Evolutionary conservation across 2,888 invertebrate species (phyloP), one percentile per base, ranked within the genome.

Genomic region (Cremastinae sp.): DNA sequence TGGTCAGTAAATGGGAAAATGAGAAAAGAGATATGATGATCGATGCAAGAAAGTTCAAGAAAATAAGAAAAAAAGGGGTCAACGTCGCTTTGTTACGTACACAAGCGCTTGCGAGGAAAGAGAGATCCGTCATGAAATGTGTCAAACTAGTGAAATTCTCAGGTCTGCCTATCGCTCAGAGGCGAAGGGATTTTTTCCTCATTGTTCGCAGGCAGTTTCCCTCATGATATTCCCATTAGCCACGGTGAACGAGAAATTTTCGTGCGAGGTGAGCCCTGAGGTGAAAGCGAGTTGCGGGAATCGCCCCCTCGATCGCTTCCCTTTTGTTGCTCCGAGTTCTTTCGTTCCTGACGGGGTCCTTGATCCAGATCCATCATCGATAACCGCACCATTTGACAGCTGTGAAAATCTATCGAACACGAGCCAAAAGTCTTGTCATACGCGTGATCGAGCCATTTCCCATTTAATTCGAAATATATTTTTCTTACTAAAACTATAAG

Each of bases 181-280:
- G 49, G 68, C 45, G 54, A 68, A 75, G 75, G 62, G 68, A n/a
- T n/a, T 64, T 73, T 54, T 51, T 73, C 45, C 64, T 12, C 18
- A 70, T 71, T 75, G 61, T 75, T 71, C 61, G 59, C 14, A 59
- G 38, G 71, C 18, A 69, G 72, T 75, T 53, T 47, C 64, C 45
- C 76, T 69, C 18, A 69, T 76, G 73, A 73, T 76, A 76, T 76
- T 69, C 73, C 72, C 73, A 76, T 76, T 73, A 69, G 53, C n/a
- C 22, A 53, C 22, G 64, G 59, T 28, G 8, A 34, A 12, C 12
- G 49, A 22, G 53, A 8, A n/a, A 38, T 47, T 16, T 58, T 18
- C 2, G 16, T 51, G 49, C 58, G 64, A 34, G 41, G 69, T 20
- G 10, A 38, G 59, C 49, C 64, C 36, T 64, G 72, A 68, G 65